phyloP scores from a whole-genome alignment of 1,140 invertebrate genomes.

The Apis florea region DNA sequence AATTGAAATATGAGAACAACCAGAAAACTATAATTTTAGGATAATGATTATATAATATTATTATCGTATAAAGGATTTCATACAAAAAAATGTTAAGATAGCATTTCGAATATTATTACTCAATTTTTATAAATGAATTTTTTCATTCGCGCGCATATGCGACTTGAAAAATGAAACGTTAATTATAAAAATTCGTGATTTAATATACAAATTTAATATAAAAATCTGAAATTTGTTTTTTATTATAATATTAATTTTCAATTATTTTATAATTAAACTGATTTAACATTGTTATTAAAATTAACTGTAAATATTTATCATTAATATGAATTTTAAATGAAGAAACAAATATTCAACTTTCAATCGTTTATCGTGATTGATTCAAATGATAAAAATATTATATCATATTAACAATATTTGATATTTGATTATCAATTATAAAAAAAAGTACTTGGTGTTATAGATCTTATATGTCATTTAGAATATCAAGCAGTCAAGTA shows the following conservation, averaged over 20 bases:
- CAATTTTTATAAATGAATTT: constrained; percentile 36
- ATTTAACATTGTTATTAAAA: constrained; percentile 3
- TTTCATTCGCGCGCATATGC: background rate
- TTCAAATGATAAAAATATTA: constrained; percentile 25
- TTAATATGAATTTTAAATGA: constrained; percentile 1
- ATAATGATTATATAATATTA: constrained; percentile 35
- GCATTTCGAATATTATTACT: constrained; percentile 27
- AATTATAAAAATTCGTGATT: background rate
- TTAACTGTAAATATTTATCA: constrained; percentile 1
- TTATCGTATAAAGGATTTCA: constrained; percentile 24
- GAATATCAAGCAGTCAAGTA: constrained; percentile 17
- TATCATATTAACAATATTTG: constrained; percentile 15
- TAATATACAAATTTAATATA: background rate
- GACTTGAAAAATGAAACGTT: background rate
- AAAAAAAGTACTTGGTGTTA: constrained; percentile 23
- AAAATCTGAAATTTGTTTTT: background rate
- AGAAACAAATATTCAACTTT: background rate
- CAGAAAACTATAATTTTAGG: constrained; percentile 34
- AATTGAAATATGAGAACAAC: constrained; percentile 27
- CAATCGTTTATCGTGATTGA: background rate
- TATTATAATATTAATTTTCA: background rate
- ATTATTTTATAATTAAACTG: background rate
- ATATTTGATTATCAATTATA: constrained; percentile 22
- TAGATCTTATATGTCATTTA: constrained; percentile 8
- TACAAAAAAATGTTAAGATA: constrained; percentile 29